Percentiles rank a stretch among this genome's conserved stretches.
Conservation (phyloP, 1,140 invertebrate species). For the Bombus sylvicola region DNA sequence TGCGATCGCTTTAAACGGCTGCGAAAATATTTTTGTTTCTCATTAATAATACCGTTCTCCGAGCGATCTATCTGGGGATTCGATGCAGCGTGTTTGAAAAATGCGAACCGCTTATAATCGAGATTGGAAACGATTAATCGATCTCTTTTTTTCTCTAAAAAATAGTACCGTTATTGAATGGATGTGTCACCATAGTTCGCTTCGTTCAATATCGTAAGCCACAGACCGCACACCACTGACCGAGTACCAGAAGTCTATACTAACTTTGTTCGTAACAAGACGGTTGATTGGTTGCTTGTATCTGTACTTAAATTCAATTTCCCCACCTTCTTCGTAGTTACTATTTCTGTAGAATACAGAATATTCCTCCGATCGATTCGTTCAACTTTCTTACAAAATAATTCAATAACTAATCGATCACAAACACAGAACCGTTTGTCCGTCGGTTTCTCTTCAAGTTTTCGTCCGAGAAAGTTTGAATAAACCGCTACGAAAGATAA, state of each 20-base stretch:
- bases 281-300: constrained; percentile 53
- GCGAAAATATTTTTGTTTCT: background rate
- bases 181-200: constrained; percentile 45
- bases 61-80: background rate
- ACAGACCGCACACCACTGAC: constrained; percentile 62
- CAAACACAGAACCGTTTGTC: constrained; percentile 33
- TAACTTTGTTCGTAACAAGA: constrained; percentile 49
- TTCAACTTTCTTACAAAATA: constrained; percentile 33
- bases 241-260: constrained; percentile 52
- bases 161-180: constrained; percentile 20
- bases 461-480: background rate
- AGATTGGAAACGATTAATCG: background rate
- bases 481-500: background rate
- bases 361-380: background rate
- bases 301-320: constrained; percentile 62
- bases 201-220: constrained; percentile 60
- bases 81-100: background rate
- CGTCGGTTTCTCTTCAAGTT: background rate
- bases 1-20: background rate
- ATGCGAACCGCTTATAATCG: background rate
- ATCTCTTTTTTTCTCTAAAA: background rate
- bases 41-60: background rate
- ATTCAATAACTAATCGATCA: constrained; percentile 30
- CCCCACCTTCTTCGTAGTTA: no score
- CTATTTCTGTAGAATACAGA: background rate